These are phyloP conservation scores for Trididemnum clinides DNA, from an alignment of 23 tunicate species.

Conservation along the genomic window DNA sequence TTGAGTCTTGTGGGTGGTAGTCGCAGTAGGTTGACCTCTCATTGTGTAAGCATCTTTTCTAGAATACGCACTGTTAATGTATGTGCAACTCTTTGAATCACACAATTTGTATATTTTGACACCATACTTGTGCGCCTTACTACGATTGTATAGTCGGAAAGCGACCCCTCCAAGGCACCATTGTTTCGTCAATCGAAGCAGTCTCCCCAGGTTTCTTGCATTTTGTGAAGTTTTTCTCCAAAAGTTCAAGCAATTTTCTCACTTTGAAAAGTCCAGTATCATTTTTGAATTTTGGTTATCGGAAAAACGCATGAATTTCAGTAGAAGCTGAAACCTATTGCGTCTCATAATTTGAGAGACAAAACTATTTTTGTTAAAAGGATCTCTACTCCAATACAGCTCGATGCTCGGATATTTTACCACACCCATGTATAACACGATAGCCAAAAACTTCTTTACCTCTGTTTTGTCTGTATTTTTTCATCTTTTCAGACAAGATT, in stretches of 20 bases:
- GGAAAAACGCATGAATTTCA: not conserved
- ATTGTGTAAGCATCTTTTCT: not conserved
- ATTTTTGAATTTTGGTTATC: not conserved
- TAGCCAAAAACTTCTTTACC: too few species aligned
- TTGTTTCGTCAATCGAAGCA: not conserved
- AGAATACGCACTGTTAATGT: not conserved
- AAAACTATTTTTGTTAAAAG: not conserved
- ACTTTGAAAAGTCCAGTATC: not conserved
- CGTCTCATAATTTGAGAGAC: not conserved
- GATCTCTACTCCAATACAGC: too few species aligned
- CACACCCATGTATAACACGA: too few species aligned
- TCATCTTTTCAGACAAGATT: too few species aligned
- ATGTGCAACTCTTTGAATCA: not conserved
- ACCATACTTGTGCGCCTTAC: not conserved
- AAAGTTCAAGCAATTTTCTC: not conserved
- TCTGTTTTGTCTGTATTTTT: too few species aligned
- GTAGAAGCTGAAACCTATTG: not conserved
- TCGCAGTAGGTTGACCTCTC: not conserved
- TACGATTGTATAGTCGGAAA: not conserved
- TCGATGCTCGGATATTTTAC: too few species aligned
- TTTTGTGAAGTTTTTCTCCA: not conserved
- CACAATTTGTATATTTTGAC: not conserved
- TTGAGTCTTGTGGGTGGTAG: not conserved
- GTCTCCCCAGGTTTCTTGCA: not conserved
- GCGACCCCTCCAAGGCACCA: not conserved